A percentile compares a stretch with the other conserved stretches of the same genome.
Conservation (phyloP, 2,888 invertebrate species). For the Drosophila suboccidentalis region DNA sequence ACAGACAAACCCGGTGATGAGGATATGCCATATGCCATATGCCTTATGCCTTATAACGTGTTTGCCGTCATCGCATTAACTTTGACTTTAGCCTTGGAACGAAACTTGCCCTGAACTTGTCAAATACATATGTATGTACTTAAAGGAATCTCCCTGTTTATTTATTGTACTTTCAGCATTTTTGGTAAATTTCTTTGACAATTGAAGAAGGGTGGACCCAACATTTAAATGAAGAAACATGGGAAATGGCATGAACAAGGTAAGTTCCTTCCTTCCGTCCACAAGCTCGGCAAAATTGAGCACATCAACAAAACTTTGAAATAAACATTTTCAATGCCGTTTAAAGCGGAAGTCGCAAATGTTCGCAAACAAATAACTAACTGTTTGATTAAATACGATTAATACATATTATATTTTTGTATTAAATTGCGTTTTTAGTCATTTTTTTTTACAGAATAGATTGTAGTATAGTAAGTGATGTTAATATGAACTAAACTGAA, state of each 20-base stretch:
- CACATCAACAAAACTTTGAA: constrained; percentile 1
- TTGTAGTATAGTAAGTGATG: too few relatives aligned
- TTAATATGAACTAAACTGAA: too few relatives aligned
- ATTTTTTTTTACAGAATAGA: too few relatives aligned
- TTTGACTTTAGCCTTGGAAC: constrained; percentile 44
- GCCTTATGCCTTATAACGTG: constrained; percentile 3
- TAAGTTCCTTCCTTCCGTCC: constrained; percentile 83
- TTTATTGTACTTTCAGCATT: constrained; percentile 46
- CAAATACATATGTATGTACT: constrained; percentile 10
- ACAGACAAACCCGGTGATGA: constrained; percentile 8
- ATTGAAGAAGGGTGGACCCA: constrained; percentile 59
- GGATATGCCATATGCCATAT: background rate
- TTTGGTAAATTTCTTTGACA: constrained; percentile 56
- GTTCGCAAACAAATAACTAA: too few relatives aligned
- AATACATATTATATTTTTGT: too few relatives aligned
- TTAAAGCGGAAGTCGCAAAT: background rate
- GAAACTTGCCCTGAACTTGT: constrained; percentile 52
- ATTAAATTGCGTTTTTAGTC: too few relatives aligned
- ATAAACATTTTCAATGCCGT: background rate
- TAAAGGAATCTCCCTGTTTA: constrained; percentile 24
- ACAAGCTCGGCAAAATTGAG: background rate
- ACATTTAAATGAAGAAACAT: constrained; percentile 86
- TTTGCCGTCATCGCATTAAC: constrained; percentile 30
- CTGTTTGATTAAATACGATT: too few relatives aligned
- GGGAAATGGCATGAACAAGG: constrained; percentile 98